These are phyloP conservation scores for Hemicentrotus pulcherrimus DNA, from an alignment of 35 echinoderm and acorn worm genomes.

Conservation along the genomic window DNA sequence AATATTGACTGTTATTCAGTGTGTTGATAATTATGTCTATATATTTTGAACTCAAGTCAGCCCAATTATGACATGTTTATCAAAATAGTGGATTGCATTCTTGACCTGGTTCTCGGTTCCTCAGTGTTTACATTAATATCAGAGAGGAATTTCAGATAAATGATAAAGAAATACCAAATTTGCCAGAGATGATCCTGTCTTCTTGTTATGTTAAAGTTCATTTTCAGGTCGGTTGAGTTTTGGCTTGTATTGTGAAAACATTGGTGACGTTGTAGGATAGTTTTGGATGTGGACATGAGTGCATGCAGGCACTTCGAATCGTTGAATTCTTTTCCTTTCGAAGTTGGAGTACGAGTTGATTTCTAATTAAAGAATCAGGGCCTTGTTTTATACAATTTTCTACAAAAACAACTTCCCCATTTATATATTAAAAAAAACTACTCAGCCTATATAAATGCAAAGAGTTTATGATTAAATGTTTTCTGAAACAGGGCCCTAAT, in stretches of 20 bases:
- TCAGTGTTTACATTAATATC: not conserved
- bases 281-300: not conserved
- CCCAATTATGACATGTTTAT: slow-evolving; percentile 37
- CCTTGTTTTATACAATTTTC: no score
- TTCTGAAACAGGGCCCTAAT: no score
- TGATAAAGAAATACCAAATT: not conserved
- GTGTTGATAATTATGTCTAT: not conserved
- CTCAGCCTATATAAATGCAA: no score
- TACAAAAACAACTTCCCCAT: no score
- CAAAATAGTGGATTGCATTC: slow-evolving; percentile 12
- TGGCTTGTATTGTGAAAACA: not conserved
- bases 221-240: not conserved
- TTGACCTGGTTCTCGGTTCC: not conserved
- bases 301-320: no score
- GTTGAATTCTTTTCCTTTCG: no score
- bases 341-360: no score
- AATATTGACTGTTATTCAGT: slow-evolving; percentile 21
- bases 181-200: not conserved
- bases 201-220: not conserved
- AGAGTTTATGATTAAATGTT: no score
- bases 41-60: slow-evolving; percentile 8
- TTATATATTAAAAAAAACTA: no score
- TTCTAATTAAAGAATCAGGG: no score
- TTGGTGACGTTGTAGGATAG: not conserved
- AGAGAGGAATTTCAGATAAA: not conserved